Conservation (phyloP, 2,113 vertebrate species). For the Scatophagus argus region DNA sequence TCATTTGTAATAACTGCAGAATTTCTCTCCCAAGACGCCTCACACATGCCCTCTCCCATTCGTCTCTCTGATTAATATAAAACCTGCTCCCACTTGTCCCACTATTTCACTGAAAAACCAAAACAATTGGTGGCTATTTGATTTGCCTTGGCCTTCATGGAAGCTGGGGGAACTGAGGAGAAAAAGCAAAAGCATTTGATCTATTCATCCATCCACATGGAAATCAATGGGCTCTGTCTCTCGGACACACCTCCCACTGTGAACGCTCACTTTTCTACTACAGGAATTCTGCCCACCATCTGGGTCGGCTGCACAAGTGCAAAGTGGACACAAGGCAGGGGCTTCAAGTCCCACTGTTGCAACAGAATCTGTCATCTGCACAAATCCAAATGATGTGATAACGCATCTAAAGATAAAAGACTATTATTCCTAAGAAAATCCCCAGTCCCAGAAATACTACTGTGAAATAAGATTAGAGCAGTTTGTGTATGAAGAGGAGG, state of each 20-base stretch:
- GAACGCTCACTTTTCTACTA: conserved; percentile 28
- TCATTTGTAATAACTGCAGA: conserved; percentile 55
- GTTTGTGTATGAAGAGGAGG: neutral
- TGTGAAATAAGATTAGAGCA: conserved; percentile 36
- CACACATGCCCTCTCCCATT: conserved; percentile 63
- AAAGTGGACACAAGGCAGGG: conserved; percentile 34
- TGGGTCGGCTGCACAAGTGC: conserved; percentile 49
- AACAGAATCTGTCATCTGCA: conserved; percentile 50
- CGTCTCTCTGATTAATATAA: conserved; percentile 78
- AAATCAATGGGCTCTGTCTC: conserved; percentile 76
- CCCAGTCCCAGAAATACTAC: conserved; percentile 4
- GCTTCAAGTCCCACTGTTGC: conserved; percentile 31
- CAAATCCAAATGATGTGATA: conserved; percentile 38
- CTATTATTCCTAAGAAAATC: conserved; percentile 37
- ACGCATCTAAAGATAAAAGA: conserved; percentile 41
- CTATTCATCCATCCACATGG: conserved; percentile 75
- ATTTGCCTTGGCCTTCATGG: conserved; percentile 67
- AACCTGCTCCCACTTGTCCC: conserved; percentile 62
- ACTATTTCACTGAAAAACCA: conserved; percentile 63
- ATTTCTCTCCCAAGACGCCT: conserved; percentile 71
- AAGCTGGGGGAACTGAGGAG: conserved; percentile 64
- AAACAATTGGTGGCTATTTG: conserved; percentile 77
- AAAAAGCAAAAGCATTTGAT: conserved; percentile 72
- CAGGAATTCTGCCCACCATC: conserved; percentile 39
- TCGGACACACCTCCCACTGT: conserved; percentile 56